phyloP scores from a whole-genome alignment of 2,113 vertebrate genomes.

The Strix aluco region DNA sequence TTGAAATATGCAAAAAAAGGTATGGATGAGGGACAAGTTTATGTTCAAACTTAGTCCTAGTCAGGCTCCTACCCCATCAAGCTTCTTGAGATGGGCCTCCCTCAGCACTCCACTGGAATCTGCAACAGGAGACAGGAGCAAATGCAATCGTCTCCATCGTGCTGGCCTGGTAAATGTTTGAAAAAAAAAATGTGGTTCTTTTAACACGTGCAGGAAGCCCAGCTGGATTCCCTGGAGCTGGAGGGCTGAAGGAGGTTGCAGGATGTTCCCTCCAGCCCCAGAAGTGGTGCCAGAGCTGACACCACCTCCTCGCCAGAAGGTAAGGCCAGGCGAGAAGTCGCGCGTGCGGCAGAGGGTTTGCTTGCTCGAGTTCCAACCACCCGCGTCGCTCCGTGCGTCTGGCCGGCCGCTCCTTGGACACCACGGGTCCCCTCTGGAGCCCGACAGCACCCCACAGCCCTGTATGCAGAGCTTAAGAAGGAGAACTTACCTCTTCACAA shows the following conservation, averaged over 20 bases:
- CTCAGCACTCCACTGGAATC: neutral
- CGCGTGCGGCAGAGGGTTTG: neutral
- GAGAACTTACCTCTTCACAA: neutral
- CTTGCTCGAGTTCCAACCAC: neutral
- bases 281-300: neutral
- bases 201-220: neutral
- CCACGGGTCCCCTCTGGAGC: neutral
- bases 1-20: constrained; percentile 76
- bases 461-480: neutral
- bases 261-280: neutral
- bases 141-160: rapidly evolving
- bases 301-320: neutral
- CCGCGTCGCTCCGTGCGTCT: neutral
- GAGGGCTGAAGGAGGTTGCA: neutral
- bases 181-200: neutral
- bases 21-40: constrained; percentile 61
- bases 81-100: neutral
- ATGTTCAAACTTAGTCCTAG: constrained; percentile 61
- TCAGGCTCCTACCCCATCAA: constrained; percentile 25
- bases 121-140: neutral
- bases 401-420: rapidly evolving
- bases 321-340: neutral
- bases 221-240: neutral
- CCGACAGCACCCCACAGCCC: neutral
- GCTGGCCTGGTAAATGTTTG: neutral